Evolutionary conservation across 2,113 vertebrate species (phyloP), one percentile per base, ranked within the genome.

Genomic region (Catharus minimus): DNA sequence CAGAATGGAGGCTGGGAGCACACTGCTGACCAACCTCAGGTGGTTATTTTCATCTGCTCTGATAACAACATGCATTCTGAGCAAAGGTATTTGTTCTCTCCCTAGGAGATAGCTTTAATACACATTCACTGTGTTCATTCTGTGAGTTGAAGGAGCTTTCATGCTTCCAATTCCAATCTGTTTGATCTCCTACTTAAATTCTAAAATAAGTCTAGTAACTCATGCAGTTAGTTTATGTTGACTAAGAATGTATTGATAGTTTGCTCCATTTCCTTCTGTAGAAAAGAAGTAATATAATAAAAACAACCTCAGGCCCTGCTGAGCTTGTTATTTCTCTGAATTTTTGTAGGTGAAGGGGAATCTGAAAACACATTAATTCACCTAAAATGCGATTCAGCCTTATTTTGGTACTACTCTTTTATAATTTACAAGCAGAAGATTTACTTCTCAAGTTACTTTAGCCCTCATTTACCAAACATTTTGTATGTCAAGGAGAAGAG

Each of bases 11-110:
- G n/a, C 65, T 94, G 73, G 71, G 78, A 92, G 52, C 78, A 68
- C 52, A 81, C 30, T 30, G 74, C 41, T 91, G 92, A 94, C 56
- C 72, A 92, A 89, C 62, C 74, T 91, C 72, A 82, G 52, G 21
- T 57, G 71, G 82, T 78, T 95, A 3, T 89, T 89, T 95, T 82
- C 75, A 93, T 89, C 81, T 87, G 47, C 65, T 82, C 61, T 90
- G 76, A 26, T 90, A 88, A 92, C 68, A 77, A 78, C 56, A 67
- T 55, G 44, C 21, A 61, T 73, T 86, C 52, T 23, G 27, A 83
- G 75, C 72, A 86, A 81, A 80, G 71, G 41, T 66, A 83, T 44
- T 81, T 90, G 91, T 55, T 44, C 76, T 88, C 72, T 92, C 69
- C 55, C 86, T 72, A 32, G 64, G 60, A 90, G 79, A 38, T 8